A percentile compares a stretch with the other conserved stretches of the same genome.
These are phyloP conservation scores for Montipora efflorescens DNA, from an alignment of 64 coral and sea anemone genomes.

Conservation along the genomic window DNA sequence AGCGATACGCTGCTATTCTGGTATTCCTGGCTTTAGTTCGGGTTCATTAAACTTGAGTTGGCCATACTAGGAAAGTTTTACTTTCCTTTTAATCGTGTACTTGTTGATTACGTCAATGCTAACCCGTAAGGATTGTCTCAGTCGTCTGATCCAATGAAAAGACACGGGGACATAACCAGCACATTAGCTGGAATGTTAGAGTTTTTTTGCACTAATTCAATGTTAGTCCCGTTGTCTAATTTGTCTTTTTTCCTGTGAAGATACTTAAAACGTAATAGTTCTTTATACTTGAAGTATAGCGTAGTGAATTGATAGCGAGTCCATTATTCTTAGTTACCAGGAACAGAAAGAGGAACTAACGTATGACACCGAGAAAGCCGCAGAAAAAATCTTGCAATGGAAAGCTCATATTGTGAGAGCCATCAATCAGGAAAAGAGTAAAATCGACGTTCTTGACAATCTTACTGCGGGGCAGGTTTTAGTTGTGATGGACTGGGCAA, in stretches of 20 bases:
- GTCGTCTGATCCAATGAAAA: not conserved
- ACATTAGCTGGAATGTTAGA: not conserved
- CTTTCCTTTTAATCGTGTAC: not conserved
- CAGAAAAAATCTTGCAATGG: too few species aligned
- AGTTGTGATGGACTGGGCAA: slow-evolving; percentile 73
- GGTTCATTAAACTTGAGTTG: not conserved
- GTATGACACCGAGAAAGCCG: slow-evolving; percentile 40
- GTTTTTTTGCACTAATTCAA: not conserved
- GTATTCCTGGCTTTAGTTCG: not conserved
- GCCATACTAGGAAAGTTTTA: not conserved
- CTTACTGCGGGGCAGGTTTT: slow-evolving; percentile 38
- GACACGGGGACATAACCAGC: not conserved
- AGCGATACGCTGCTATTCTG: not conserved
- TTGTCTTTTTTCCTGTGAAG: not conserved
- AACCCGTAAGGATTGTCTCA: not conserved
- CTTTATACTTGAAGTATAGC: not conserved
- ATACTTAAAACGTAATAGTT: not conserved
- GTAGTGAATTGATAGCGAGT: not conserved
- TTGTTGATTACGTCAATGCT: not conserved
- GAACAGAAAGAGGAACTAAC: slow-evolving; percentile 50
- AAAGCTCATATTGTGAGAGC: too few species aligned
- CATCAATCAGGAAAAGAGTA: too few species aligned
- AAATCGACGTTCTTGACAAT: slow-evolving; percentile 40
- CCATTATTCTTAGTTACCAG: slow-evolving; percentile 25
- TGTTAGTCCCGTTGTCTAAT: not conserved